These are phyloP conservation scores for Bovichtus variegatus DNA, from an alignment of 2,797 vertebrate genomes.

Conservation along the genomic window DNA sequence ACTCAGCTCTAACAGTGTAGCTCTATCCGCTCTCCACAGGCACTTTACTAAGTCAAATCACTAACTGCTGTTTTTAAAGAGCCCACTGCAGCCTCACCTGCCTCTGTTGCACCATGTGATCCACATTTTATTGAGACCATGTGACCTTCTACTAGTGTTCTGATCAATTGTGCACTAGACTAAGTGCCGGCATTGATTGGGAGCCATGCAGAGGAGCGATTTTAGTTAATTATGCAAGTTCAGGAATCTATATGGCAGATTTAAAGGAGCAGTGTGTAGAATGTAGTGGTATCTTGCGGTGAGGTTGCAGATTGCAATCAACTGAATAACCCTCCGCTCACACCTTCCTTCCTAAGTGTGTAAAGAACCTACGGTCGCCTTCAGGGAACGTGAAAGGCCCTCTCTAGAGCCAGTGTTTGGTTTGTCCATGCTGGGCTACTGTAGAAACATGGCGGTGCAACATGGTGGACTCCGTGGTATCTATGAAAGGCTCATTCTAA, in stretches of 20 bases:
- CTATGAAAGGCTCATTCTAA: too few species aligned
- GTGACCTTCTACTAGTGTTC: conserved; percentile 28
- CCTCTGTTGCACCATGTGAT: conserved; percentile 41
- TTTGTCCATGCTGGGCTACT: too few species aligned
- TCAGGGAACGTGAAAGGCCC: too few species aligned
- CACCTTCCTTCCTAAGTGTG: too few species aligned
- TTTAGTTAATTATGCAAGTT: conserved; percentile 50
- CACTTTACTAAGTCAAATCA: not conserved
- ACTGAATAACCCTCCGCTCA: too few species aligned
- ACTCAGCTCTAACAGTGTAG: not conserved
- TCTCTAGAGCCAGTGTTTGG: too few species aligned
- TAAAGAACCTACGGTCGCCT: too few species aligned
- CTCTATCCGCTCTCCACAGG: conserved; percentile 8
- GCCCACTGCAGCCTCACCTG: conserved; percentile 57
- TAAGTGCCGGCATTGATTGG: conserved; percentile 67
- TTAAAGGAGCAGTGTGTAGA: too few species aligned
- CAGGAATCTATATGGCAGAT: not conserved
- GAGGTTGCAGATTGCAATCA: too few species aligned
- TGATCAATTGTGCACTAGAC: conserved; percentile 58
- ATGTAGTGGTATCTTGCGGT: too few species aligned
- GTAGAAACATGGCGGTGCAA: too few species aligned
- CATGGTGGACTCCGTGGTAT: too few species aligned
- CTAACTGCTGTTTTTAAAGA: conserved; percentile 41
- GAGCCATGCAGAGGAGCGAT: conserved; percentile 36
- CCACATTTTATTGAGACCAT: conserved; percentile 17